A percentile compares a stretch with the other conserved stretches of the same genome.
Evolutionary conservation across 2,113 vertebrate species (phyloP).

Genomic region (Thermophis baileyi): DNA sequence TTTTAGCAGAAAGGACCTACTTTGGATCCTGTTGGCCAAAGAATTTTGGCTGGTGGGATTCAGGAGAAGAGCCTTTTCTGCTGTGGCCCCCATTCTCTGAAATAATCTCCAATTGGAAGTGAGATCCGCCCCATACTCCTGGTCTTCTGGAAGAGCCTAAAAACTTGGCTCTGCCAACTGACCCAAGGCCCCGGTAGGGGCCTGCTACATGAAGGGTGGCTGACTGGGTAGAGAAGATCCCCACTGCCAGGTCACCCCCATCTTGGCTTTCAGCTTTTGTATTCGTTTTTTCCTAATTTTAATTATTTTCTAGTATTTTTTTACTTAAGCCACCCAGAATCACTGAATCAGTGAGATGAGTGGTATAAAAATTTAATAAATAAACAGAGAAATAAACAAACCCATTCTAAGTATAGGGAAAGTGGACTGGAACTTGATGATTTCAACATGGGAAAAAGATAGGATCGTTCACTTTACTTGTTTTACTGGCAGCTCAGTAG

Average conservation of each 20-base stretch:
- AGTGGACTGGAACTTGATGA: neutral
- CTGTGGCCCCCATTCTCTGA: neutral
- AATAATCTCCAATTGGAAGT: neutral
- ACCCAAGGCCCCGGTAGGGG: too few species aligned
- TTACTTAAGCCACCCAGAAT: too few species aligned
- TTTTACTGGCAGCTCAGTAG: neutral
- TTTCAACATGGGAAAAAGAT: neutral
- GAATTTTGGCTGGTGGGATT: neutral
- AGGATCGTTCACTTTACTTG: neutral
- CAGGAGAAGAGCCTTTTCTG: neutral
- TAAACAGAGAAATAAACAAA: too few species aligned
- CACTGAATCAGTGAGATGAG: too few species aligned
- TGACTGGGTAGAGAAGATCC: neutral
- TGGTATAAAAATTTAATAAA: too few species aligned
- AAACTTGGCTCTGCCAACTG: neutral
- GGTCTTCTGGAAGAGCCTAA: neutral
- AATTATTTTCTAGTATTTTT: too few species aligned
- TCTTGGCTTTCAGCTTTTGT: neutral
- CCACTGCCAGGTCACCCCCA: neutral
- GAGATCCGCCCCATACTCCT: neutral
- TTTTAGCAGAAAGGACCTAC: neutral
- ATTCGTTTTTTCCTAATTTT: neutral
- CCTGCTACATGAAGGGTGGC: neutral
- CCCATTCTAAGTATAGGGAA: neutral
- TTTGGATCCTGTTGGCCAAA: neutral